These are phyloP conservation scores for Penaeus chinensis DNA, from an alignment of 1,140 invertebrate species.

Conservation along the genomic window DNA sequence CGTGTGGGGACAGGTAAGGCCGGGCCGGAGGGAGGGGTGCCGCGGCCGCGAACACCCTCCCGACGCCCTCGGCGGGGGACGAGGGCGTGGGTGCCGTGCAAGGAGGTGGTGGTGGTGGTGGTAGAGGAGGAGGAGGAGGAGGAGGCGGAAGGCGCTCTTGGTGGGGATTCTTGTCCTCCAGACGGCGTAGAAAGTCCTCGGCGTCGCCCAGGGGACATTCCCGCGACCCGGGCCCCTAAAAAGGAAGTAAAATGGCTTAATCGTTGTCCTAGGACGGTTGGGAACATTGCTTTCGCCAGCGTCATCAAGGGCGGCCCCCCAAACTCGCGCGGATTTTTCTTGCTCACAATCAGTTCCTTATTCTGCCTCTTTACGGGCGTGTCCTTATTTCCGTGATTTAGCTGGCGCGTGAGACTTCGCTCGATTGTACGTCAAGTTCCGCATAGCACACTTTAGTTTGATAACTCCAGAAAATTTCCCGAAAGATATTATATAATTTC, in stretches of 20 bases:
- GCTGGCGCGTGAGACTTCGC: too few species aligned
- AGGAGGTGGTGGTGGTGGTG: neutral
- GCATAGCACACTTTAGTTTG: too few species aligned
- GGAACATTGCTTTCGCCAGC: neutral
- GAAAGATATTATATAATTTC: too few species aligned
- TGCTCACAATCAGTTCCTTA: too few species aligned
- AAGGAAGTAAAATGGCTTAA: slow-evolving; percentile 52
- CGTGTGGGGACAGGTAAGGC: neutral
- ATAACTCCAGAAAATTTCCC: too few species aligned
- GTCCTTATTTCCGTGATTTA: too few species aligned
- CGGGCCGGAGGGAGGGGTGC: neutral
- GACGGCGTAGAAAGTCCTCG: slow-evolving; percentile 46
- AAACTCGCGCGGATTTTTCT: too few species aligned
- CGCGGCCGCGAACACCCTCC: too few species aligned
- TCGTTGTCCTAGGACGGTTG: slow-evolving; percentile 2
- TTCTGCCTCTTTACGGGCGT: too few species aligned
- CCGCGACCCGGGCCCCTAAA: slow-evolving; percentile 42
- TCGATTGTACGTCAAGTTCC: too few species aligned
- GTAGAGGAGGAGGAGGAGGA: neutral
- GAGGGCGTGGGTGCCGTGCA: neutral
- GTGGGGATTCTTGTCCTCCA: slow-evolving; percentile 41
- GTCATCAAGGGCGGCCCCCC: too few species aligned
- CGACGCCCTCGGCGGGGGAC: neutral
- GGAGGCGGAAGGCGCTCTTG: slow-evolving; percentile 1
- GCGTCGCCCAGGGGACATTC: slow-evolving; percentile 42